Evolutionary conservation across 2,113 vertebrate species (phyloP), one percentile per base, ranked within the genome.

Genomic region (Burhinus oedicnemus): DNA sequence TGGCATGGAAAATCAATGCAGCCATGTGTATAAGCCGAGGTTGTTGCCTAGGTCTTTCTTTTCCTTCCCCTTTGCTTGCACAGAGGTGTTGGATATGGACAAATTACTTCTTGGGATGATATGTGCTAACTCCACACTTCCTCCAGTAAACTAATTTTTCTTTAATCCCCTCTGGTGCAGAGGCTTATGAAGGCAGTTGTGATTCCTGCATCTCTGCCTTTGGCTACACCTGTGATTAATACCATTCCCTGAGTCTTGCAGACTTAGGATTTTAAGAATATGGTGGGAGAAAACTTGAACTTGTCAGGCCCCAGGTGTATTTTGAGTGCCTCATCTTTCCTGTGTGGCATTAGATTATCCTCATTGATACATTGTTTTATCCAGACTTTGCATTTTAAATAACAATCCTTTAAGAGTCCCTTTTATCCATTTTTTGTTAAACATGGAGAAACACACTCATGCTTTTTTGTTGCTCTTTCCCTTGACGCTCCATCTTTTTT

Each of bases 171-270:
- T 32, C 68, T 60, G 42, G 40, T 68, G 70, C 36, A 66, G 83
- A 69, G 44, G 66, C 29, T 83, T 71, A n/a, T 18, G 89, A 85
- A 94, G 58, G 83, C 62, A 83, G 30, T 45, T 93, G 45, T 69
- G 85, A 69, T 62, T 83, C 66, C 93, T 87, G 87, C 25, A 49
- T 89, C 83, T 85, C 62, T 58, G 86, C 93, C 89, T 95, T 83
- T 62, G 66, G 84, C 84, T 95, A 38, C 30, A 62, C 74, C 74
- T 89, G 69, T 94, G 89, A 87, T 87, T 82, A 82, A 72, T 54
- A 29, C 38, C 71, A 30, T 51, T 74, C 70, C 51, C 44, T 11
- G 23, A 36, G 58, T 2, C 87, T 49, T 52, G 11, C 32, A 79
- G 52, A 23, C 51, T 69, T 13, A 27, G 70, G 51, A 70, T 58